Conservation (phyloP, 2,888 invertebrate genomes). For the Apamea epomidion region DNA sequence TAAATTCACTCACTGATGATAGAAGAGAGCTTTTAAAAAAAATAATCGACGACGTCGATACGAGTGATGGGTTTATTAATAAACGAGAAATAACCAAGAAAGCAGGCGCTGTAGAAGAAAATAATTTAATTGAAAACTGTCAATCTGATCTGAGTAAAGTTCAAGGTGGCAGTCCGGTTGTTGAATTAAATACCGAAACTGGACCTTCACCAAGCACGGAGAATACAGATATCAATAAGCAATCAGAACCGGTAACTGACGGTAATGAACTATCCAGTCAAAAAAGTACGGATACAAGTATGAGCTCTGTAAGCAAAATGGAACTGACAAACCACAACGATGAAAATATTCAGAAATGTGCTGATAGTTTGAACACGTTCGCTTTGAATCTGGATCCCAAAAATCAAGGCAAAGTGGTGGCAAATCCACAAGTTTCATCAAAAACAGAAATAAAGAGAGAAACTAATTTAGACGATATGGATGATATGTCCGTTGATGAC, state of each 20-base stretch:
- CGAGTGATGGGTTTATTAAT: slow-evolving; percentile 70
- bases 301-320: slow-evolving; percentile 69
- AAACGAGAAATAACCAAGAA: slow-evolving; percentile 88
- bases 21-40: slow-evolving; percentile 83
- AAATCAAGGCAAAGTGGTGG: slow-evolving; percentile 66
- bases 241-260: slow-evolving; percentile 70
- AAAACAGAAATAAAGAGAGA: slow-evolving; percentile 84
- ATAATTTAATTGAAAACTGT: slow-evolving; percentile 78
- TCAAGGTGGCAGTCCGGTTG: slow-evolving; percentile 73
- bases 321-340: slow-evolving; percentile 65
- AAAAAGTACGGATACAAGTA: slow-evolving; percentile 71
- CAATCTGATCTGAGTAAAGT: slow-evolving; percentile 81
- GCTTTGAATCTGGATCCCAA: slow-evolving; percentile 64
- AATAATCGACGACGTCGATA: slow-evolving; percentile 78
- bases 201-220: slow-evolving; percentile 68
- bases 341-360: slow-evolving; percentile 65
- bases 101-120: slow-evolving; percentile 83
- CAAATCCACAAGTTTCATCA: slow-evolving; percentile 64
- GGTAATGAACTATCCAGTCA: slow-evolving; percentile 68
- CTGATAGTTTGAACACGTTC: slow-evolving; percentile 63
- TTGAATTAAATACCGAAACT: slow-evolving; percentile 73
- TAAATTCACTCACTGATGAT: slow-evolving; percentile 83
- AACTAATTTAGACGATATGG: slow-evolving; percentile 72
- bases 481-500: slow-evolving; percentile 67
- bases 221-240: slow-evolving; percentile 73